Evolutionary conservation across 2,797 vertebrate species (phyloP).

Genomic region (Smutsia temminckii): DNA sequence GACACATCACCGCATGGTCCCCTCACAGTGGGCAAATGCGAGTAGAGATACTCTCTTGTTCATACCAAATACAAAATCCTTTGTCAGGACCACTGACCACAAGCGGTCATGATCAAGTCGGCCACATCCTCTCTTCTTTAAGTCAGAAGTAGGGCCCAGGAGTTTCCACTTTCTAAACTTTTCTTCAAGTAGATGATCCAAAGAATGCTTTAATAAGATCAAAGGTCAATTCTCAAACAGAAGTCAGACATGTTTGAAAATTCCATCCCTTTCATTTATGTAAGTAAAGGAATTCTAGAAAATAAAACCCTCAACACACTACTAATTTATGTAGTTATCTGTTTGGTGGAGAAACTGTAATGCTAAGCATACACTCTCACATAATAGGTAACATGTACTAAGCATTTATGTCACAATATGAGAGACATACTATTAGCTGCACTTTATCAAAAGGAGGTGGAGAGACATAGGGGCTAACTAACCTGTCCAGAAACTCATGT

Average conservation of each 20-base stretch:
- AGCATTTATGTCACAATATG: neutral
- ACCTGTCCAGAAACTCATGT: neutral
- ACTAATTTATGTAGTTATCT: neutral
- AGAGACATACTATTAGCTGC: neutral
- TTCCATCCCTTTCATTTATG: neutral
- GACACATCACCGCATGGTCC: accelerated
- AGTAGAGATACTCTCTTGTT: neutral
- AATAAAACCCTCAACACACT: neutral
- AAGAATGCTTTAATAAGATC: neutral
- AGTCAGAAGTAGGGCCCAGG: neutral
- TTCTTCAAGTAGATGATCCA: neutral
- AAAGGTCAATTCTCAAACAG: neutral
- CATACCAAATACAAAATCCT: neutral
- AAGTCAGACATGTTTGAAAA: neutral
- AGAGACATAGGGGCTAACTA: neutral
- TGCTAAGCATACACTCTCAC: neutral
- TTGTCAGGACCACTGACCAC: neutral
- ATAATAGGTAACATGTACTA: neutral
- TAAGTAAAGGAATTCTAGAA: neutral
- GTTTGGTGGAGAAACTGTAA: neutral
- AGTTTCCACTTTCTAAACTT: neutral
- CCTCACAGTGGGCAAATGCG: neutral
- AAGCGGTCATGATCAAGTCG: accelerated
- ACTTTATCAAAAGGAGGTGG: neutral
- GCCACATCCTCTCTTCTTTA: neutral